Conservation (phyloP, 2,113 vertebrate species). For the Carlito syrichta region DNA sequence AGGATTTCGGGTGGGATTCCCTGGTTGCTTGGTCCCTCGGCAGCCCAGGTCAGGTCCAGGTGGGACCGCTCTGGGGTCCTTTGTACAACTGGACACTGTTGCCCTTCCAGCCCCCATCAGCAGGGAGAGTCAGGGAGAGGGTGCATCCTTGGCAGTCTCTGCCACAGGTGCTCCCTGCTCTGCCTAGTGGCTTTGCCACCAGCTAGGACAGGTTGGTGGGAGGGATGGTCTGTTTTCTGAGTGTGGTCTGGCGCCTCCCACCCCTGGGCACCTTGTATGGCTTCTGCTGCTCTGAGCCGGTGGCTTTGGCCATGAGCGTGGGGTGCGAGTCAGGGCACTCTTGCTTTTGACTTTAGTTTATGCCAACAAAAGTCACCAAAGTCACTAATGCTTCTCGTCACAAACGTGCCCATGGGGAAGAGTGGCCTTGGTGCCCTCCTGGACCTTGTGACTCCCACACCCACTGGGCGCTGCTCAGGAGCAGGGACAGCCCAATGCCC, state of each 20-base stretch:
- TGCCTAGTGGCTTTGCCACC: background rate
- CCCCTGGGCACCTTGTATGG: accelerated
- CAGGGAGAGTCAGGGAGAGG: background rate
- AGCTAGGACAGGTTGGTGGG: background rate
- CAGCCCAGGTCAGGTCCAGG: background rate
- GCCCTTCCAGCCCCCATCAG: accelerated
- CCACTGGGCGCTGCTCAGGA: background rate
- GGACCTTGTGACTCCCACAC: no score
- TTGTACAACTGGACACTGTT: background rate
- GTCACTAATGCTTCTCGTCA: background rate
- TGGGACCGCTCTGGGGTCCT: background rate
- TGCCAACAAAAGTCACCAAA: background rate
- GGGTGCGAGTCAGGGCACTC: background rate
- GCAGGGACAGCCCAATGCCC: background rate
- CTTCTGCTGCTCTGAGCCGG: background rate
- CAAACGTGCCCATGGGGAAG: no score
- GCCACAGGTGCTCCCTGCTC: background rate
- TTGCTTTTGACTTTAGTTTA: background rate
- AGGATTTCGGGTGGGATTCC: no score
- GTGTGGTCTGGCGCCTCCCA: background rate
- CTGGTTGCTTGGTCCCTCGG: background rate
- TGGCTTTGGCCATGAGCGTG: background rate
- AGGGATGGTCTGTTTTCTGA: background rate
- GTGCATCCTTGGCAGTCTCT: background rate
- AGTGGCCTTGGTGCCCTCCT: no score